phyloP scores from a whole-genome alignment of 2,797 vertebrate species.

The Bothrops alternatus region DNA sequence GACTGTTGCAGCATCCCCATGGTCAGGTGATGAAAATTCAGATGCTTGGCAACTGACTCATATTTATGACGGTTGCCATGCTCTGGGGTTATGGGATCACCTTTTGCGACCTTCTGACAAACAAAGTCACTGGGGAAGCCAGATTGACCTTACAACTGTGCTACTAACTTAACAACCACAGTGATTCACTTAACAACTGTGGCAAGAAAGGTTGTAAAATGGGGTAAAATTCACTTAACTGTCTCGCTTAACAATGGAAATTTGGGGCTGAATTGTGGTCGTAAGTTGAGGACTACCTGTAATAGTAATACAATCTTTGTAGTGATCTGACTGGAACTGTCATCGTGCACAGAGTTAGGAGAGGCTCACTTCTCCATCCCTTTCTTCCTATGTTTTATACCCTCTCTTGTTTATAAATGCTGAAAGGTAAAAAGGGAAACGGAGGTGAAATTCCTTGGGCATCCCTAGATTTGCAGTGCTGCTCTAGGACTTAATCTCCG shows the following conservation, averaged over 20 bases:
- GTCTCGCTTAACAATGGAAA: neutral
- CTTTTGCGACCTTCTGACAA: neutral
- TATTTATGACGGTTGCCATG: neutral
- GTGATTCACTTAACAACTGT: neutral
- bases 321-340: neutral
- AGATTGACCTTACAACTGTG: neutral
- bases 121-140: neutral
- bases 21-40: neutral
- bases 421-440: neutral
- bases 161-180: neutral
- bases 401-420: neutral
- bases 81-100: neutral
- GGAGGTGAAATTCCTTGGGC: neutral
- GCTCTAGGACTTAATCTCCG: neutral
- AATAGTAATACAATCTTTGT: neutral
- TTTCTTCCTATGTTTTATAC: neutral
- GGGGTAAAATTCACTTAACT: neutral
- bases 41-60: neutral
- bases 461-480: neutral
- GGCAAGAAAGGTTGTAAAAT: neutral
- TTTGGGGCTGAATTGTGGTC: neutral
- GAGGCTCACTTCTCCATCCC: neutral
- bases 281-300: neutral
- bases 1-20: neutral
- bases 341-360: neutral